Conservation (phyloP, 1,140 invertebrate genomes). For the Atopsyche davidsoni region DNA sequence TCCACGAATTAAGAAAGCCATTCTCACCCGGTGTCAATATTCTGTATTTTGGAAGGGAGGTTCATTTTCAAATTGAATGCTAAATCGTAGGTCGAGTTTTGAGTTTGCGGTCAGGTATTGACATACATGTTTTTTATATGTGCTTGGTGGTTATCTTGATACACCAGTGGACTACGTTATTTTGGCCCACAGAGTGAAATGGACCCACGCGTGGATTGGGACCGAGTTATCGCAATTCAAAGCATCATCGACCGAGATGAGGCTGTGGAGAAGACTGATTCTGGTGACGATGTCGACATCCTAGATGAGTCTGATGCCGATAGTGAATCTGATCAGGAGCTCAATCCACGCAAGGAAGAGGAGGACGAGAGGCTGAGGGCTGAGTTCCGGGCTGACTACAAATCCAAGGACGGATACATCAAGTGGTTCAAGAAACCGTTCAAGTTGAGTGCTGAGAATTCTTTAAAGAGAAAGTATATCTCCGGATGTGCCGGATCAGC, state of each 20-base stretch:
- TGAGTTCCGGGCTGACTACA: conserved; percentile 35
- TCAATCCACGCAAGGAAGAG: conserved; percentile 34
- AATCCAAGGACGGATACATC: conserved; percentile 34
- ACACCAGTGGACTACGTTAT: conserved; percentile 29
- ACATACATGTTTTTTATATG: no score
- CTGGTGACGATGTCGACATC: conserved; percentile 39
- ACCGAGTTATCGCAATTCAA: conserved; percentile 46
- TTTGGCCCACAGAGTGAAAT: conserved; percentile 47
- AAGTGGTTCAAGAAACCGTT: conserved; percentile 21
- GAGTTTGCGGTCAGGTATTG: no score
- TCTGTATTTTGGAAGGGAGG: no score
- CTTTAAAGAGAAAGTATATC: conserved; percentile 23
- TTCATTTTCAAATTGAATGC: no score
- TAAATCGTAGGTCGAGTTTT: no score
- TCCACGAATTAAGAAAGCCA: no score
- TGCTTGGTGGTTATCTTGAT: conserved; percentile 20
- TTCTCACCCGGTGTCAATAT: no score
- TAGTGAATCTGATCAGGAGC: conserved; percentile 40
- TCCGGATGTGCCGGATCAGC: conserved; percentile 14
- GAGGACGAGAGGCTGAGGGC: conserved; percentile 2
- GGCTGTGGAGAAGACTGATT: conserved; percentile 41
- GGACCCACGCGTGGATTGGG: conserved; percentile 48
- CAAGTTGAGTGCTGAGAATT: conserved; percentile 5
- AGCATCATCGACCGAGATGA: conserved; percentile 45
- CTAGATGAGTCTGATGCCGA: conserved; percentile 42